Evolutionary conservation across 2,113 vertebrate genomes (phyloP).

Genomic region (Peromyscus polionotus): DNA sequence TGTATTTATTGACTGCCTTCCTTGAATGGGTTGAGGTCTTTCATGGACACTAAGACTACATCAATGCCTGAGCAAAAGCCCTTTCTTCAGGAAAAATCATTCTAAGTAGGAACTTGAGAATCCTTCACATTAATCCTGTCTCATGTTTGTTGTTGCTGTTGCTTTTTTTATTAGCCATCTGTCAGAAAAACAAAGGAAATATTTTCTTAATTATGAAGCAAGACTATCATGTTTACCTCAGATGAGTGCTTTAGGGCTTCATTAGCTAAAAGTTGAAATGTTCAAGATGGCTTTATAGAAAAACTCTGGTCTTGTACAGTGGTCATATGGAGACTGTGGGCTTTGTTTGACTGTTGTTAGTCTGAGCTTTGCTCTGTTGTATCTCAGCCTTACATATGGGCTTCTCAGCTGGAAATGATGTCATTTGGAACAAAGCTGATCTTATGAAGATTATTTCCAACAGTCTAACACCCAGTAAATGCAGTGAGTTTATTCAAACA

Average conservation of each 20-base stretch:
- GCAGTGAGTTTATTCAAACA: conserved; percentile 76
- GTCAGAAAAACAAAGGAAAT: not conserved
- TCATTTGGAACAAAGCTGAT: conserved; percentile 60
- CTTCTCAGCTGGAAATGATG: conserved; percentile 41
- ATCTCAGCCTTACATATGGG: conserved; percentile 16
- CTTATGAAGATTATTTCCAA: conserved; percentile 63
- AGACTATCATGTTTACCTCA: not conserved
- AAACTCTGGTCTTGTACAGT: not conserved
- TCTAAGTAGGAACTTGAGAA: not conserved
- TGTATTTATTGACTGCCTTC: not conserved
- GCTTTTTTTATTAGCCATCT: not conserved
- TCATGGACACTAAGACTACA: not conserved
- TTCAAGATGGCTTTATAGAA: not conserved
- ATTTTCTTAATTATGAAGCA: not conserved
- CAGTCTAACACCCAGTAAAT: conserved; percentile 71
- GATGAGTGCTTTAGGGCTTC: not conserved
- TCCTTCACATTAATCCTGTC: not conserved
- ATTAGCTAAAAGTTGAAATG: not conserved
- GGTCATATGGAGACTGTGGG: not conserved
- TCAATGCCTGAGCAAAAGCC: not conserved
- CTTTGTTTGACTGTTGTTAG: not conserved
- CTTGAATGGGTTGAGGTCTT: fast-evolving
- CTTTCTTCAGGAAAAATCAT: not conserved
- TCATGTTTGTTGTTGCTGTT: too few species aligned
- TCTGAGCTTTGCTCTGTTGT: not conserved